Conservation (phyloP, 2,888 invertebrate genomes). For the Diogma glabrata region DNA sequence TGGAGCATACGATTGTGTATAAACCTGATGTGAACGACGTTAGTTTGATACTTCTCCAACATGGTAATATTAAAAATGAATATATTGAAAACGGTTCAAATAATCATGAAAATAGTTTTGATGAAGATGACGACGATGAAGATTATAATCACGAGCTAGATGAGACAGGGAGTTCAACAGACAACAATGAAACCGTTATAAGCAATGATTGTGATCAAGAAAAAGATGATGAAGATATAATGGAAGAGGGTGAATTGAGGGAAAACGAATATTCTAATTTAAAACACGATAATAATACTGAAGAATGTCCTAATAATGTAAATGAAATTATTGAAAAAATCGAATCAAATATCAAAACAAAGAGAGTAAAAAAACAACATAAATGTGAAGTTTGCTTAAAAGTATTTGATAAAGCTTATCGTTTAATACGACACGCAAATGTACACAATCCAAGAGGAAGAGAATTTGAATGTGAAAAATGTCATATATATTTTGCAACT, state of each 20-base stretch:
- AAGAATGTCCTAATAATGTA: constrained; percentile 17
- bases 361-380: constrained; percentile 17
- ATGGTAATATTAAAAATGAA: no score
- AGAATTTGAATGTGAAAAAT: constrained; percentile 25
- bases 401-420: constrained; percentile 37
- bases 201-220: constrained; percentile 12
- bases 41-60: no score
- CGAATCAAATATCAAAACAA: constrained; percentile 19
- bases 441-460: constrained; percentile 23
- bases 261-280: constrained; percentile 25
- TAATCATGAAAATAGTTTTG: no score
- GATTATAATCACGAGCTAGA: constrained; percentile 15
- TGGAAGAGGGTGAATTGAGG: constrained; percentile 28
- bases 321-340: constrained; percentile 2
- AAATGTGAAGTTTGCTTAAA: constrained; percentile 39
- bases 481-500: constrained; percentile 23
- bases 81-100: no score
- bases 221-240: constrained; percentile 11
- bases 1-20: constrained; percentile 19
- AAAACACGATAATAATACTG: constrained; percentile 17
- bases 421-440: constrained; percentile 28
- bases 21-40: constrained; percentile 20
- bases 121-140: constrained; percentile 14
- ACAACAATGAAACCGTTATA: not conserved
- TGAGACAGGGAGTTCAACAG: constrained; percentile 15